phyloP scores from a whole-genome alignment of 2,797 vertebrate species.

The Clamator glandarius region DNA sequence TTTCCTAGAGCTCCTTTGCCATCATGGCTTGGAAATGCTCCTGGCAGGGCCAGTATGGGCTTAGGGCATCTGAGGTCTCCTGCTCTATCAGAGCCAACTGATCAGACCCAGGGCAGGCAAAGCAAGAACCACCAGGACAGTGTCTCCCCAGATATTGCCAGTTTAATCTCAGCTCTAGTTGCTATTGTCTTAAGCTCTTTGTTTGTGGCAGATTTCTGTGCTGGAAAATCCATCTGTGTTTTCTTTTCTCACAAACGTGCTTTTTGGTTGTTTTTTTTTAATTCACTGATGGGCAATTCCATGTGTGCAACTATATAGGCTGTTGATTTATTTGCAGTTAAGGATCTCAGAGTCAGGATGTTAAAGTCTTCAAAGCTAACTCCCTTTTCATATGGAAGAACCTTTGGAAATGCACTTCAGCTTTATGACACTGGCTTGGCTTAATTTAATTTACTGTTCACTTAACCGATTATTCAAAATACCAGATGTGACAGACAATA shows the following conservation, averaged over 20 bases:
- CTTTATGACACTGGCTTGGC: slow-evolving; percentile 50
- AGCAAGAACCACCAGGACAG: background rate
- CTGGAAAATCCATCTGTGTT: background rate
- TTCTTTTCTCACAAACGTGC: background rate
- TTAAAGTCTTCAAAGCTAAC: background rate
- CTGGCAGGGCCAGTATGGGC: background rate
- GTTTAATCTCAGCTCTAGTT: background rate
- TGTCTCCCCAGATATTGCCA: fast-evolving
- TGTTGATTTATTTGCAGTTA: slow-evolving; percentile 44
- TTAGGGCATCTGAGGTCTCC: fast-evolving
- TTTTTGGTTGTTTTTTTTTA: slow-evolving; percentile 1
- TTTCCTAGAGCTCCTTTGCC: background rate
- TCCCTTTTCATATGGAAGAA: background rate
- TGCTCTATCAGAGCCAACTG: background rate
- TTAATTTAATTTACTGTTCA: slow-evolving; percentile 68
- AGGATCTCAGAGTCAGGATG: slow-evolving; percentile 2
- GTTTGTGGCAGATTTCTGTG: background rate
- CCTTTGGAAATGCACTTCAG: slow-evolving; percentile 55
- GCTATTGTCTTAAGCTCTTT: background rate
- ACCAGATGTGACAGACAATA: slow-evolving; percentile 26
- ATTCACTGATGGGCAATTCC: background rate
- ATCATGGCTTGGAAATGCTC: background rate
- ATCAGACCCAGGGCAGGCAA: background rate
- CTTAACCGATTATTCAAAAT: slow-evolving; percentile 66
- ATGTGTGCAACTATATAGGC: background rate